Base-by-base conservation (phyloP, 2,888 invertebrate genomes). In the Hyposoter dolosus region DNA sequence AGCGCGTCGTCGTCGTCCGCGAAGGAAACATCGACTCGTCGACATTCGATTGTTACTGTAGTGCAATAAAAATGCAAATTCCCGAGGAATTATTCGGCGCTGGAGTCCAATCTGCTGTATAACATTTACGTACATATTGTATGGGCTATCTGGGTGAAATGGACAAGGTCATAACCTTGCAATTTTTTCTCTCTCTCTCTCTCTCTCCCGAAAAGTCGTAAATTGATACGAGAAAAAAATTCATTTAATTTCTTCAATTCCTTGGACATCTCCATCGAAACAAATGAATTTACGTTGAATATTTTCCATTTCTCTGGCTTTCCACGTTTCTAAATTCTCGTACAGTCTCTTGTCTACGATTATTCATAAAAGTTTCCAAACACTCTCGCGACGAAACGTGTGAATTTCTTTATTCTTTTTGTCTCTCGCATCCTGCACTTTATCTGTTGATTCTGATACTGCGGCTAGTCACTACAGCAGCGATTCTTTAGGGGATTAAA, bases 51-150 rank as follows among this genome's bases (percentile, higher is more conserved):
- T 56, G 23, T 50, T 66, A 32, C 53, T 7, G 28, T 71, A 35
- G 47, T 47, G 65, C 63, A 50, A 63, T 72, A 65, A 80, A 72
- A 60, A 63, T 72, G 72, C 65, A 65, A 80, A 80, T 72, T 72
- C 1, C 7, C 28, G 40, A 76, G n/a, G 43, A 56, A 76, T 63
- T 63, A 74, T 63, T 82, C 53, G 43, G 23, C 80, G 63, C 19
- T 50, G n/a, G 43, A 69, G 69, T 66, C 66, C 12, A 65, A 32
- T 28, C 23, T 23, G 17, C n/a, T n/a, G 28, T 75, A 19, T 45
- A 63, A 63, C 32, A 28, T 47, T 47, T n/a, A 32, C n/a, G 65
- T 65, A 19, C 17, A 32, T 32, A 35, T 40, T n/a, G 47, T 40
- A 74, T 23, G 60, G 60, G 28, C 28, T 28, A 74, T 56, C 23